Evolutionary conservation across 2,797 vertebrate genomes (phyloP).

Genomic region (Scolopax rusticola): DNA sequence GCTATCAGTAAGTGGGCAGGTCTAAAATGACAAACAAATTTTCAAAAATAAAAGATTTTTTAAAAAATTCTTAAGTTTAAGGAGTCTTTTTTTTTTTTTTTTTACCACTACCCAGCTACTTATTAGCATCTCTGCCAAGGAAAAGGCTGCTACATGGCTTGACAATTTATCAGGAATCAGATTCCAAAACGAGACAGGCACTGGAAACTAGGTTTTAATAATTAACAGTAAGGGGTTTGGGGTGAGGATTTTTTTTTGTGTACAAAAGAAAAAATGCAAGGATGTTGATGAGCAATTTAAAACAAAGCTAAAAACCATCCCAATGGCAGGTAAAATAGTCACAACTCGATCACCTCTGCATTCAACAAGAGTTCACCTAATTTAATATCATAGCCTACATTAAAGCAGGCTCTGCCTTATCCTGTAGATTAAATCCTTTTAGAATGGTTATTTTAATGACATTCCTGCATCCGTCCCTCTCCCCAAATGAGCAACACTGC

Average conservation of each 20-base stretch:
- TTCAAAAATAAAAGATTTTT: background rate
- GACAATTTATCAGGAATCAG: background rate
- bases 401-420: background rate
- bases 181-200: background rate
- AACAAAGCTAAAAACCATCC: background rate
- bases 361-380: background rate
- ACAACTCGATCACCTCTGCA: background rate
- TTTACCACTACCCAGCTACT: background rate
- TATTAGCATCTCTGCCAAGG: background rate
- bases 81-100: background rate
- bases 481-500: fast-evolving
- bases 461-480: background rate
- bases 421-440: background rate
- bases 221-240: background rate
- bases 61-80: background rate
- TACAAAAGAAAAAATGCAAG: background rate
- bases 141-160: background rate
- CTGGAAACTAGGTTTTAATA: background rate
- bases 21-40: background rate
- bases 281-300: background rate
- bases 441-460: background rate
- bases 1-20: background rate
- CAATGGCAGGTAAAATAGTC: background rate
- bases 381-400: background rate
- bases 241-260: background rate